Evolutionary conservation across 1,140 invertebrate species (phyloP).

Genomic region (Saccostrea echinata): DNA sequence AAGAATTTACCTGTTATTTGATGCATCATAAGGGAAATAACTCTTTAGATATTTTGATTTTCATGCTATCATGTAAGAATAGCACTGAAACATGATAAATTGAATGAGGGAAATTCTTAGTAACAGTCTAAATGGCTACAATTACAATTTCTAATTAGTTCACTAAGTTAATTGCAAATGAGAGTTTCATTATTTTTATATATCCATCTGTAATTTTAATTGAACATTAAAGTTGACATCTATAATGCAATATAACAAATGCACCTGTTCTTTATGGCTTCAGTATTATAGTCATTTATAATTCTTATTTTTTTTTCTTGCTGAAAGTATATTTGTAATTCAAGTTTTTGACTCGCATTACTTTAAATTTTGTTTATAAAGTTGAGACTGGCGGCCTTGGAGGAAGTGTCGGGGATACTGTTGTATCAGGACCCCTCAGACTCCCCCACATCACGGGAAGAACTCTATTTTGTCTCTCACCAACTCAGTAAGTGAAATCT

Average conservation of each 20-base stretch:
- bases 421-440: background rate
- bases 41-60: background rate
- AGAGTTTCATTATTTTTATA: background rate
- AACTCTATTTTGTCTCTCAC: background rate
- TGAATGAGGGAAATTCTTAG: background rate
- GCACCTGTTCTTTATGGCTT: too few relatives aligned
- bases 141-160: too few relatives aligned
- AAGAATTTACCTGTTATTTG: background rate
- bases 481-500: slow-evolving; percentile 4
- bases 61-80: background rate
- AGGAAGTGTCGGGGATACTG: background rate
- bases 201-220: too few relatives aligned
- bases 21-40: background rate
- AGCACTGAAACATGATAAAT: background rate
- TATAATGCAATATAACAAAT: too few relatives aligned
- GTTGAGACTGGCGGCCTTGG: background rate
- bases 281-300: too few relatives aligned
- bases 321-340: too few relatives aligned
- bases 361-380: background rate
- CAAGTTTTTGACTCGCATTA: too few relatives aligned
- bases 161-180: background rate
- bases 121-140: background rate
- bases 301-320: too few relatives aligned
- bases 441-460: background rate
- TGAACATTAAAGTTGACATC: too few relatives aligned